Percentiles rank a stretch among this genome's conserved stretches.
Evolutionary conservation across 2,888 invertebrate genomes (phyloP).

Genomic region (Rotaria socialis): DNA sequence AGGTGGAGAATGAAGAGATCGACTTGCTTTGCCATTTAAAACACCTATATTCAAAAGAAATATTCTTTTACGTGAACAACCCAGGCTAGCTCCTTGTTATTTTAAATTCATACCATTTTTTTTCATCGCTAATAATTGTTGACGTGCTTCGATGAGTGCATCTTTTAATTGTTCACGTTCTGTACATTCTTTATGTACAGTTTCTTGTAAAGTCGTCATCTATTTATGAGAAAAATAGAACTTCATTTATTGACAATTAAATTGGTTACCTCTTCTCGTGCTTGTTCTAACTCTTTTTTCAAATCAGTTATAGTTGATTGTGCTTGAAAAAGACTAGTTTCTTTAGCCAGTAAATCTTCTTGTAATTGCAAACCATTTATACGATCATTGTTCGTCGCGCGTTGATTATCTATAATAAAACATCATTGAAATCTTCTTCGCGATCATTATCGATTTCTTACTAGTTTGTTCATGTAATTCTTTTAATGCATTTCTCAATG

Average conservation of each 20-base stretch:
- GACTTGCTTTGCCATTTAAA: not conserved
- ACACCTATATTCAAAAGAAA: not conserved
- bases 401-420: not conserved
- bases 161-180: constrained; percentile 45
- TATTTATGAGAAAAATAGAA: not conserved
- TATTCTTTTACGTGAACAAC: too few relatives aligned
- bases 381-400: constrained; percentile 10
- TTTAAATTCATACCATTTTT: constrained; percentile 31
- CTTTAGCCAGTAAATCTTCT: constrained; percentile 38
- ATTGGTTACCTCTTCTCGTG: constrained; percentile 40
- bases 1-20: constrained; percentile 26
- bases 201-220: constrained; percentile 43
- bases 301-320: constrained; percentile 10
- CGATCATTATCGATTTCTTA: not conserved
- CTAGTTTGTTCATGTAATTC: constrained; percentile 43
- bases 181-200: constrained; percentile 45
- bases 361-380: constrained; percentile 31
- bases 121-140: constrained; percentile 41
- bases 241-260: not conserved
- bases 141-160: constrained; percentile 38
- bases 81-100: too few relatives aligned
- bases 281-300: constrained; percentile 20
- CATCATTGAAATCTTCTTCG: too few relatives aligned
- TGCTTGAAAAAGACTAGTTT: constrained; percentile 15
- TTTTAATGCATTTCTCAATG: constrained; percentile 38